These are phyloP conservation scores for Arctopsyche grandis DNA, from an alignment of 1,140 invertebrate species.

Conservation along the genomic window DNA sequence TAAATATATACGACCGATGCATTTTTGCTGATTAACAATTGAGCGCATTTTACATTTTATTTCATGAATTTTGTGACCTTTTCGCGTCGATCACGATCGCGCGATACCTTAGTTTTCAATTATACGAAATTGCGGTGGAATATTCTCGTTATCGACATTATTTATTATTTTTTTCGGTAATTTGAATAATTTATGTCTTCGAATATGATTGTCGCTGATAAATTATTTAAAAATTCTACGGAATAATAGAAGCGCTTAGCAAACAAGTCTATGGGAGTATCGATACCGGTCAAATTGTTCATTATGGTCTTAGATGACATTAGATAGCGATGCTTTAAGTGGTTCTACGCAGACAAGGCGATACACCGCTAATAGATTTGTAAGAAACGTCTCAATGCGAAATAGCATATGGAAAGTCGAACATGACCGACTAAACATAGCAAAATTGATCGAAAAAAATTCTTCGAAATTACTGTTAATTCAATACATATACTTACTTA, in stretches of 20 bases:
- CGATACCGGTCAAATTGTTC: conserved; percentile 8
- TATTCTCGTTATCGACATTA: too few species aligned
- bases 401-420: neutral
- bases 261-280: neutral
- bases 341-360: conserved; percentile 2
- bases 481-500: too few species aligned
- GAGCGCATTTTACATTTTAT: neutral
- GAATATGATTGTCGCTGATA: too few species aligned
- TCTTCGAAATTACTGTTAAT: too few species aligned
- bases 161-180: too few species aligned
- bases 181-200: too few species aligned
- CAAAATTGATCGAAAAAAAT: too few species aligned
- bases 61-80: neutral
- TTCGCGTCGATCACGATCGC: neutral
- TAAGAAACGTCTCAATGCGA: neutral
- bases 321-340: conserved; percentile 23
- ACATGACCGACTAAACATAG: neutral
- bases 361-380: conserved; percentile 25
- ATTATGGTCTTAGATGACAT: conserved; percentile 24
- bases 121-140: neutral
- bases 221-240: too few species aligned
- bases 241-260: too few species aligned
- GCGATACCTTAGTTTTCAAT: neutral
- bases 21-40: conserved; percentile 4
- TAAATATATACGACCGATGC: neutral